Base-by-base conservation (phyloP, 37 sponge, comb jelly and placozoan species). In the Spongia lamella region DNA sequence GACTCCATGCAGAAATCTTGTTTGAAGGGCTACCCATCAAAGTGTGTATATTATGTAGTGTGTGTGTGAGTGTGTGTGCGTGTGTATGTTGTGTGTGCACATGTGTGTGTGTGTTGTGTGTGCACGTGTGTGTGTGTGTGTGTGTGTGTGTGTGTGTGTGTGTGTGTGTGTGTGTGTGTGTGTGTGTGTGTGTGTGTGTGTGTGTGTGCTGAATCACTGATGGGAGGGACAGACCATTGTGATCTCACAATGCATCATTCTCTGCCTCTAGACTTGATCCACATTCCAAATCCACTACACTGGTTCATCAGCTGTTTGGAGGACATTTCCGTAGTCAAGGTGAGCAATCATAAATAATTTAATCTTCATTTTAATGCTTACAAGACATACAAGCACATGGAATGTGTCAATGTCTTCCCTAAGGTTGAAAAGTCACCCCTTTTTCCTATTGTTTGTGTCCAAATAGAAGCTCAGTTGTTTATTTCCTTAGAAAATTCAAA, bases 221-320 rank as follows among this genome's bases (percentile, higher is more conserved):
- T 52, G 53, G 14, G 53, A 19, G 14, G 17, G 53, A 14, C 17
- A 14, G 17, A 52, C 14, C 14, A 17, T 19, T 52, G 17, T 17
- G 16, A 52, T 19, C 53, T 52, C 53, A n/a, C n/a, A n/a, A n/a
- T 26, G 16, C 19, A 53, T 52, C 30, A 14, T 53, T n/a, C 19
- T 72, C 22, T 26, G 30, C 63, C 22, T 61, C 51, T 30, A 86
- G 86, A 38, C 31, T 93, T 63, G 94, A 89, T 49, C 73, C 56
- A 35, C 61, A 76, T 56, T 80, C 76, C 40, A 90, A 96, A 60
- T 88, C 81, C 43, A 98, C 95, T 34, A 98, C 96, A 17, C 79
- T 88, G 1, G 70, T 95, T 15, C 96, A 98, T 62, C 84, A 83
- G 47, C 82, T 98, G 16, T 98, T 98, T 85, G 99, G 99, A 50